These are phyloP conservation scores for Nasalis larvatus DNA, from an alignment of 2,113 vertebrate genomes.

Conservation along the genomic window DNA sequence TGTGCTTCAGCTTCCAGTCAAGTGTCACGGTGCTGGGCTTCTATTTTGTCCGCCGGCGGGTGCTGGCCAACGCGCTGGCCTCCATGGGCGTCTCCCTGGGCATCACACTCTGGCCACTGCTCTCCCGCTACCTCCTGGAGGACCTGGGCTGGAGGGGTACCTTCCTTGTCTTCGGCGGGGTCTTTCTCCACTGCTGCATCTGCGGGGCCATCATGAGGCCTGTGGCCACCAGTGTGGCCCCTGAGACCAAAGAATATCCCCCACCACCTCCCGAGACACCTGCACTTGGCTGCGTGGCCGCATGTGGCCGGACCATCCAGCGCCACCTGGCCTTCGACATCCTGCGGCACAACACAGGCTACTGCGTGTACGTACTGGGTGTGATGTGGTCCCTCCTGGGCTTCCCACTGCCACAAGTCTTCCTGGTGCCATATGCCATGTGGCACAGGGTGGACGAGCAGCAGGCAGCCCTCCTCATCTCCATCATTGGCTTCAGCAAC, in stretches of 20 bases:
- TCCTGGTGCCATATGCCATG: slow-evolving; percentile 92
- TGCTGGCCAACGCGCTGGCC: slow-evolving; percentile 91
- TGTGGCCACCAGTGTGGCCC: slow-evolving; percentile 67
- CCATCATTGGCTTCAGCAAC: slow-evolving; percentile 92
- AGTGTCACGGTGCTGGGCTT: slow-evolving; percentile 91
- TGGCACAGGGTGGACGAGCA: slow-evolving; percentile 84
- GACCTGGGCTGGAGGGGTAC: slow-evolving; percentile 94
- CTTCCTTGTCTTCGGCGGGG: slow-evolving; percentile 92
- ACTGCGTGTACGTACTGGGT: slow-evolving; percentile 87
- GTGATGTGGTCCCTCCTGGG: slow-evolving; percentile 93
- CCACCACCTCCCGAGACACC: background rate
- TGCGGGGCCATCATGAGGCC: slow-evolving; percentile 95
- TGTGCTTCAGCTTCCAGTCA: slow-evolving; percentile 94
- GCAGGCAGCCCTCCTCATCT: slow-evolving; percentile 90
- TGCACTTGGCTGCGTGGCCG: background rate
- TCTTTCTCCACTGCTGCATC: slow-evolving; percentile 93
- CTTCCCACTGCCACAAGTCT: slow-evolving; percentile 90
- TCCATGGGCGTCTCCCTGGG: slow-evolving; percentile 92
- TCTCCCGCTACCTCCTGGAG: slow-evolving; percentile 90
- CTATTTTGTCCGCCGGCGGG: slow-evolving; percentile 90
- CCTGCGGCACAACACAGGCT: slow-evolving; percentile 87
- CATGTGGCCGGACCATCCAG: slow-evolving; percentile 67
- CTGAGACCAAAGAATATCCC: slow-evolving; percentile 52
- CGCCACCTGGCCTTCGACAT: slow-evolving; percentile 95
- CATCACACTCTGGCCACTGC: slow-evolving; percentile 88